A percentile compares a stretch with the other conserved stretches of the same genome.
These are phyloP conservation scores for Hucho hucho DNA, from an alignment of 2,113 vertebrate genomes.

Conservation along the genomic window DNA sequence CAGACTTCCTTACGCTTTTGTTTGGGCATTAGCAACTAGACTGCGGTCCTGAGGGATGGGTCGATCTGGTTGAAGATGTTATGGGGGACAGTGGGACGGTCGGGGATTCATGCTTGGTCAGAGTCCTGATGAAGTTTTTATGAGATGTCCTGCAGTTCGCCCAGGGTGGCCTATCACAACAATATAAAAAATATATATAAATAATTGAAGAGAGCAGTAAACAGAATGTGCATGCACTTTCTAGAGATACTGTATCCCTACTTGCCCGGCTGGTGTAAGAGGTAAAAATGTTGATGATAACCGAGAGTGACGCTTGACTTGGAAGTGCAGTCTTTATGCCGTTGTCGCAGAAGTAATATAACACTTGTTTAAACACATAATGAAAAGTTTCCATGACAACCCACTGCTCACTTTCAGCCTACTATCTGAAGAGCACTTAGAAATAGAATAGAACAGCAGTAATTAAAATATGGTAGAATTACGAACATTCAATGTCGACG, in stretches of 20 bases:
- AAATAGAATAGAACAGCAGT: no score
- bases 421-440: no score
- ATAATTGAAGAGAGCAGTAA: conserved; percentile 65
- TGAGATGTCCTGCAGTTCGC: conserved; percentile 49
- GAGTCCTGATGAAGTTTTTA: conserved; percentile 61
- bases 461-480: no score
- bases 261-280: background rate
- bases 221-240: conserved; percentile 52
- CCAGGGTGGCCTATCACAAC: conserved; percentile 61
- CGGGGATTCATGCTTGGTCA: conserved; percentile 12
- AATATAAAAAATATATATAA: conserved; percentile 59
- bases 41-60: background rate
- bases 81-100: conserved; percentile 43
- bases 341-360: background rate
- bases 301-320: background rate
- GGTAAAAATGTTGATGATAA: background rate
- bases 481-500: no score
- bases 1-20: background rate
- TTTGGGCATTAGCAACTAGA: conserved; percentile 1
- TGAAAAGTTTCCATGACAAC: background rate
- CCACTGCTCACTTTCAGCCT: background rate
- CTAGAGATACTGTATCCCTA: conserved; percentile 19
- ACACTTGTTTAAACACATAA: background rate
- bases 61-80: conserved; percentile 3
- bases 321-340: no score